These are phyloP conservation scores for Panagrolaimus sp. DNA, from an alignment of 1,140 invertebrate species.

Conservation along the genomic window DNA sequence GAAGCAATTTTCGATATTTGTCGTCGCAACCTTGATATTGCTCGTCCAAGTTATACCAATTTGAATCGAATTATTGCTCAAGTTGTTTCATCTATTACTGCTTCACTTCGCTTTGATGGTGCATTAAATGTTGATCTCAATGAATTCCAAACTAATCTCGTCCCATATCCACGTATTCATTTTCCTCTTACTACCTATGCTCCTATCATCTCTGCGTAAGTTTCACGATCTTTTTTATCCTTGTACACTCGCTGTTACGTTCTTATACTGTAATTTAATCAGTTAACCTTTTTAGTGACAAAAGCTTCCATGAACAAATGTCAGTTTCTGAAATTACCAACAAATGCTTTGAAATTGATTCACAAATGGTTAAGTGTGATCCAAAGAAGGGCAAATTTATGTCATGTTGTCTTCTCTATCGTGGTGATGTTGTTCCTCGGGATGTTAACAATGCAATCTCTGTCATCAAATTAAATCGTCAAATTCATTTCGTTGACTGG, in stretches of 20 bases:
- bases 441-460: conserved; percentile 60
- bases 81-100: too few species aligned
- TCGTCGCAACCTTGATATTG: conserved; percentile 70
- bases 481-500: conserved; percentile 43
- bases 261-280: too few species aligned
- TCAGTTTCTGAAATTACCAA: conserved; percentile 75
- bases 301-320: conserved; percentile 71
- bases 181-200: too few species aligned
- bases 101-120: too few species aligned
- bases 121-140: too few species aligned
- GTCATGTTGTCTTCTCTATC: conserved; percentile 75
- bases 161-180: too few species aligned
- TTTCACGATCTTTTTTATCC: too few species aligned
- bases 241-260: too few species aligned
- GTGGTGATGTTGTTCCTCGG: conserved; percentile 73
- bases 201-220: too few species aligned
- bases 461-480: conserved; percentile 61
- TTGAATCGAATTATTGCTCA: conserved; percentile 72
- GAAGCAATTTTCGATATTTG: conserved; percentile 86
- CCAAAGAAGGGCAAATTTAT: conserved; percentile 65
- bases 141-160: too few species aligned
- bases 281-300: conserved; percentile 58
- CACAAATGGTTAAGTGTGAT: conserved; percentile 74
- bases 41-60: conserved; percentile 72
- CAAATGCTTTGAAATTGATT: conserved; percentile 74